A percentile compares a stretch with the other conserved stretches of the same genome.
Conservation (phyloP, 30 jellyfish, hydroid and myxozoan genomes). For the Chironex yamaguchii region DNA sequence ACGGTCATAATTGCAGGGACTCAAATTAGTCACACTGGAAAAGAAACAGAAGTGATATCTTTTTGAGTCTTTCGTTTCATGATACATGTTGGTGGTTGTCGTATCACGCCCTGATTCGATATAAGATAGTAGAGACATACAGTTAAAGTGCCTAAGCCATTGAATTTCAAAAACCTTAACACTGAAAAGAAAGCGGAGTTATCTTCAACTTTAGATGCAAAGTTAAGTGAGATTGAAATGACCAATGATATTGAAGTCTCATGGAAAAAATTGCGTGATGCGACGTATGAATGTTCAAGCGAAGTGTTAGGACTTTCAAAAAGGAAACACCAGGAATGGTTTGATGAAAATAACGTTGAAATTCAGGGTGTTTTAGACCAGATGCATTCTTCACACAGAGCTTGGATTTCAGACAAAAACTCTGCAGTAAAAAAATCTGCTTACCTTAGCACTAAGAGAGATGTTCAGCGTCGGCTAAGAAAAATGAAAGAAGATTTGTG, state of each 20-base stretch:
- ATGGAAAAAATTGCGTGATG: neutral
- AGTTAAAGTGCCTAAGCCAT: neutral
- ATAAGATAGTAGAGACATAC: neutral
- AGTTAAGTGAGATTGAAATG: neutral
- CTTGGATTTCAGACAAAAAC: too few relatives aligned
- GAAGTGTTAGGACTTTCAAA: neutral
- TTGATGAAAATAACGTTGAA: too few relatives aligned
- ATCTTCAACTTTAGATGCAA: neutral
- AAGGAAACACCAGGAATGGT: too few relatives aligned
- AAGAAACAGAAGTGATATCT: neutral
- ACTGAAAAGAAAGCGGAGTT: neutral
- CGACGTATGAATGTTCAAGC: slow-evolving; percentile 1
- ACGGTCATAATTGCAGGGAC: too few relatives aligned
- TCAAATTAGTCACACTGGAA: too few relatives aligned
- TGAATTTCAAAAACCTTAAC: neutral
- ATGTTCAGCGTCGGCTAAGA: too few relatives aligned
- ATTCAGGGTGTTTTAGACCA: too few relatives aligned
- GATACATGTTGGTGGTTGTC: neutral
- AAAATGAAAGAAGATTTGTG: neutral
- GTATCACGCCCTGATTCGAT: neutral
- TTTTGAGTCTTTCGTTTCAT: neutral
- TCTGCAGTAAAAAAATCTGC: too few relatives aligned
- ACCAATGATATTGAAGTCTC: neutral
- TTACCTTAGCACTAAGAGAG: too few relatives aligned
- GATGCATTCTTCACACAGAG: too few relatives aligned